Evolutionary conservation across 2,797 vertebrate species (phyloP), one percentile per base, ranked within the genome.

Genomic region (Pachyuromys duprasi): DNA sequence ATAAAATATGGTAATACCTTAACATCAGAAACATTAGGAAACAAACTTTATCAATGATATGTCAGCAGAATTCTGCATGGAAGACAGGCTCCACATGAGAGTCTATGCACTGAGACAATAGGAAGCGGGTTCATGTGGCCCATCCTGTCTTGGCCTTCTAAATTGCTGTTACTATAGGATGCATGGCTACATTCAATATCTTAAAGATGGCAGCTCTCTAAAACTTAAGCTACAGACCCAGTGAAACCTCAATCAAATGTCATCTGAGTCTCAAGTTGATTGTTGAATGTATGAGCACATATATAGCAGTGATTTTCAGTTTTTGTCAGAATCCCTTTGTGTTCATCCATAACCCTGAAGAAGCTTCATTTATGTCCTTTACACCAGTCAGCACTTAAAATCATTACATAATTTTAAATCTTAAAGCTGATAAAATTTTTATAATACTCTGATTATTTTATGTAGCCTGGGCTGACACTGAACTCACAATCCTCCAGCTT

Each of bases 21-120:
- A 90, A 26, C 63, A 86, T 72, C 31, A 95, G 76, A 65, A 92
- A 80, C 4, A 92, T 53, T 75, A 92, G 75, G 28, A 89, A 90
- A 89, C 42, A 69, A 89, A 75, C 79, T 75, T 67, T 88, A 95
- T 1, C 42, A 93, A 92, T 76, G 14, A 88, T 62, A 4, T 72
- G 4, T 82, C 7, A 42, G 36, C 18, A 82, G 87, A 60, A 91
- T 81, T 63, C 53, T 63, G 91, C 12, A 82, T 81, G 13, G 39
- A 96, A 95, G 49, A 9, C 49, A 49, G 8, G 49, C 49, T 11
- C 49, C 49, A 49, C 4, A 57, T 28, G 86, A 57, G 72, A 26
- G 31, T 86, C 86, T 67, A 75, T 22, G 5, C 39, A 94, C 39
- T 57, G n/a, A 67, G 17, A 74, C 57, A 45, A 45, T 57, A 53